phyloP scores from a whole-genome alignment of 2,797 vertebrate species.

The Sphenopsis melanotis region DNA sequence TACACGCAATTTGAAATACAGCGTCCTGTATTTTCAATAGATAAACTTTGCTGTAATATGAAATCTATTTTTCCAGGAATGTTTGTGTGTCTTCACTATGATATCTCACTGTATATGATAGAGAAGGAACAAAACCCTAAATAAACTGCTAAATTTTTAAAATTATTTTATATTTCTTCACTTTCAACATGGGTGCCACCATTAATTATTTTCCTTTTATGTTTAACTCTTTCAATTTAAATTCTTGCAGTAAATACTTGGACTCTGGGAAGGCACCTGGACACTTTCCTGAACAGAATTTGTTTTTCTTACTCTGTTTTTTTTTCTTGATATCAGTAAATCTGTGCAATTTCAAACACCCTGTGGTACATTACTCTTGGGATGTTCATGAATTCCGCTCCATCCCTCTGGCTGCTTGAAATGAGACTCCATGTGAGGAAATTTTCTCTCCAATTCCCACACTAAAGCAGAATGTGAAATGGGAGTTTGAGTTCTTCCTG shows the following conservation, averaged over 20 bases:
- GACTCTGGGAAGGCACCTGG: background rate
- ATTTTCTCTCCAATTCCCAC: slow-evolving; percentile 48
- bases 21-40: background rate
- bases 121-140: background rate
- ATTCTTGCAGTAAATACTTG: background rate
- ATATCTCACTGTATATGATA: background rate
- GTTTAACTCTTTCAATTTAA: background rate
- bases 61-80: background rate
- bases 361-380: background rate
- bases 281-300: background rate
- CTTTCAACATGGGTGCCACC: background rate
- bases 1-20: background rate
- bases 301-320: background rate
- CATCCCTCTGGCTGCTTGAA: slow-evolving; percentile 10
- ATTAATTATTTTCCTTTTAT: background rate
- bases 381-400: background rate
- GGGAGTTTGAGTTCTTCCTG: slow-evolving; percentile 43
- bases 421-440: slow-evolving; percentile 2
- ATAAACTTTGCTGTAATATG: background rate
- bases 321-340: background rate
- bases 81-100: background rate
- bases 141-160: background rate
- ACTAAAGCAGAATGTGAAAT: slow-evolving; percentile 47
- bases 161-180: background rate
- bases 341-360: background rate